Evolutionary conservation across 2,797 vertebrate genomes (phyloP).

Genomic region (Coregonus ussuriensis): DNA sequence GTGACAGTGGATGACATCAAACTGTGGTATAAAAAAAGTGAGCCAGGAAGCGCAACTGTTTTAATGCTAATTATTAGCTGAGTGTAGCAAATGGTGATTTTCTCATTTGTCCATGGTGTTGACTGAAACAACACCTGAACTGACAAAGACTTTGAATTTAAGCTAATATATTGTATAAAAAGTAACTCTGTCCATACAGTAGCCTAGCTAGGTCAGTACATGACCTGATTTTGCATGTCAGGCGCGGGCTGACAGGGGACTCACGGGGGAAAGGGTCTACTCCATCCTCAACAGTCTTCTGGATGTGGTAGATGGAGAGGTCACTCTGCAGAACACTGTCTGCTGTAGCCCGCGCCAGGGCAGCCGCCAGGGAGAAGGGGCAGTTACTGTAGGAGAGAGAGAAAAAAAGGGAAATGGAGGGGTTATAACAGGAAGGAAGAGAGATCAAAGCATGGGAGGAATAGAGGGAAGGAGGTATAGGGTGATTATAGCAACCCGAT

Average conservation of each 20-base stretch:
- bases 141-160: neutral
- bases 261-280: slow-evolving; percentile 89
- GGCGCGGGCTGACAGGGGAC: slow-evolving; percentile 48
- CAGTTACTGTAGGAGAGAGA: slow-evolving; percentile 74
- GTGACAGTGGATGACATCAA: slow-evolving; percentile 1
- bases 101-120: neutral
- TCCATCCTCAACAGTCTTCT: slow-evolving; percentile 84
- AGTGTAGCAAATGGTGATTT: neutral
- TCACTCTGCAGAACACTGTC: slow-evolving; percentile 91
- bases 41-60: neutral
- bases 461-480: neutral
- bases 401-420: slow-evolving; percentile 20
- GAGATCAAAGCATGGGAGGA: neutral
- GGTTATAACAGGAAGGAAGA: slow-evolving; percentile 5
- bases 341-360: slow-evolving; percentile 89
- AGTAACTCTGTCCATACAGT: neutral
- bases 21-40: neutral
- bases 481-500: neutral
- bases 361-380: slow-evolving; percentile 93
- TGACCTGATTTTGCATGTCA: slow-evolving; percentile 53
- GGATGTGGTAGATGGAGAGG: slow-evolving; percentile 84
- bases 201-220: slow-evolving; percentile 46
- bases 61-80: neutral
- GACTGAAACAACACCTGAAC: neutral
- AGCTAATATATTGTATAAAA: neutral